These are phyloP conservation scores for Amphiura filiformis DNA, from an alignment of 35 echinoderm and acorn worm genomes.

Conservation along the genomic window DNA sequence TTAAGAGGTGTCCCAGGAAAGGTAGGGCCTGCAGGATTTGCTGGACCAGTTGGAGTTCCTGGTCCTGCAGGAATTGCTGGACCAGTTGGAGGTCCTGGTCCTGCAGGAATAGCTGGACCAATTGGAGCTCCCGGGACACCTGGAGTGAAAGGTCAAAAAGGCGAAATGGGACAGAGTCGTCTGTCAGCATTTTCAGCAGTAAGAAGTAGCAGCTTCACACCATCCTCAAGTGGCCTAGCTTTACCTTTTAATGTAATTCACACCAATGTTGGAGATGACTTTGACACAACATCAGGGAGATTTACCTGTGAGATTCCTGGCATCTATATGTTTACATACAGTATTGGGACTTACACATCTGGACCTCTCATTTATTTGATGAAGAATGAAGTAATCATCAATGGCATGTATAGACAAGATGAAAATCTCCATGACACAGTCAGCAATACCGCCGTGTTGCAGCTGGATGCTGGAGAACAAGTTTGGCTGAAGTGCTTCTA, in stretches of 20 bases:
- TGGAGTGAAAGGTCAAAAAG: neutral
- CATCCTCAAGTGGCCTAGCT: neutral
- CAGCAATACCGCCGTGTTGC: neutral
- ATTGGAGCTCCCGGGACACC: neutral
- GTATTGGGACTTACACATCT: neutral
- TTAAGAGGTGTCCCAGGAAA: too few species aligned
- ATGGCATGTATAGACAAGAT: neutral
- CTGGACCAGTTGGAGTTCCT: too few species aligned
- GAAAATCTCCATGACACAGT: neutral
- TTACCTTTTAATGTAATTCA: neutral
- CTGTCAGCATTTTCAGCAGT: neutral
- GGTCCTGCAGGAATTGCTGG: neutral
- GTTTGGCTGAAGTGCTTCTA: neutral
- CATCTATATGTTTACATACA: neutral
- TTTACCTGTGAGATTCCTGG: neutral
- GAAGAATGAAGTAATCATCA: neutral
- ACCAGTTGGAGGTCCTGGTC: too few species aligned
- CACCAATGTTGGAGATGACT: neutral
- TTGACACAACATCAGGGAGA: neutral
- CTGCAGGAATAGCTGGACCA: neutral
- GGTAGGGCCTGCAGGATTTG: neutral
- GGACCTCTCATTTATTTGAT: neutral
- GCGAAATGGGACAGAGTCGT: neutral
- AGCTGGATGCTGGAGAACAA: neutral
- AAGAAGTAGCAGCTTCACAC: neutral